Percentiles rank a stretch among this genome's conserved stretches.
Evolutionary conservation across 2,888 invertebrate genomes (phyloP).

Genomic region (Flexamia atlantica): DNA sequence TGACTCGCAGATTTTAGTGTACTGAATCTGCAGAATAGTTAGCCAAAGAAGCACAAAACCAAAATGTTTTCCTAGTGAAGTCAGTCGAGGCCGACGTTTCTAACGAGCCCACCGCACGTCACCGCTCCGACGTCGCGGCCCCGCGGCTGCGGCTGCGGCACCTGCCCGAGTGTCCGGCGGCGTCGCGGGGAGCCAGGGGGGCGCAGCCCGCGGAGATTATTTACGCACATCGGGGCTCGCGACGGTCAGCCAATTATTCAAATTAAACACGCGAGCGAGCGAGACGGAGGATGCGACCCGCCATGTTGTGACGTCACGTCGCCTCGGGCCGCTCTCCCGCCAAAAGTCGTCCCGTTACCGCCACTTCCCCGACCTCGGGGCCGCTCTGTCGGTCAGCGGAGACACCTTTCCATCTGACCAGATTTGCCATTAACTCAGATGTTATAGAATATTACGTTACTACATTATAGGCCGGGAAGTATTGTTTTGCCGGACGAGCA

Average conservation of each 20-base stretch:
- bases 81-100: no score
- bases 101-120: neutral
- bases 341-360: slow-evolving; percentile 46
- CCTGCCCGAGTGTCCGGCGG: neutral
- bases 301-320: slow-evolving; percentile 49
- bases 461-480: no score
- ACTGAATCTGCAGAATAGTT: no score
- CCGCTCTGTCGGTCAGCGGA: neutral
- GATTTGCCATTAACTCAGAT: no score
- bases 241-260: slow-evolving; percentile 54
- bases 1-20: no score
- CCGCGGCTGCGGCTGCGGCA: neutral
- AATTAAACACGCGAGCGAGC: slow-evolving; percentile 48
- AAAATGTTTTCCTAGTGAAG: no score
- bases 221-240: slow-evolving; percentile 51
- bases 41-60: no score
- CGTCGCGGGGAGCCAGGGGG: slow-evolving; percentile 39
- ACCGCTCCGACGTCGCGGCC: neutral
- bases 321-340: neutral
- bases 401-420: neutral
- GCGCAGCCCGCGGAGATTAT: slow-evolving; percentile 51
- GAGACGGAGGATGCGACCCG: slow-evolving; percentile 42
- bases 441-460: no score
- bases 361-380: slow-evolving; percentile 25
- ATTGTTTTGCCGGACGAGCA: no score